Base-by-base conservation (phyloP, 2,888 invertebrate species). In the Plusia festucae region DNA sequence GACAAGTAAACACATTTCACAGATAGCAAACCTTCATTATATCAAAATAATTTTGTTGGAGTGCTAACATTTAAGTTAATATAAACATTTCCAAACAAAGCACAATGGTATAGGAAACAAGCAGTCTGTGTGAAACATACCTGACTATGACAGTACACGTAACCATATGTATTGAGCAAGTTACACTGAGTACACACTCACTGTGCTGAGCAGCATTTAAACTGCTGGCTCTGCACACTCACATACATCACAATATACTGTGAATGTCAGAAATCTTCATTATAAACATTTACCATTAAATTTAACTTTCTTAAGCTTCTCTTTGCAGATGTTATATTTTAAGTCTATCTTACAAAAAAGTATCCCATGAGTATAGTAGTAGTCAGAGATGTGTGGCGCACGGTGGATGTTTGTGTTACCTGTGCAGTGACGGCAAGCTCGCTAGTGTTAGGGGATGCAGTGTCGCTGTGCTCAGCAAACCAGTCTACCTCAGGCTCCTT, bases 401-500 rank as follows among this genome's bases (percentile, higher is more conserved):
- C 15, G 13, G 15, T 5, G 22, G 73, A 69, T 78, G 79, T 61
- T 81, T 73, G 82, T 85, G 93, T 91, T 95, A 96, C 96, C 96
- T 96, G 96, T 62, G 88, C 81, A 18, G 88, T 76, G 84, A 79
- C 71, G 60, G 88, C 88, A 90, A 89, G 88, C 91, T 90, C 86
- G 85, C 90, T 91, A 91, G 86, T 87, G 92, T 95, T 90, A 93
- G 89, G 90, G 85, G 88, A 83, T 74, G 85, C 73, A 34, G 88
- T 74, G 79, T 89, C 89, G 60, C 90, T 90, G 82, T 97, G 95
- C 91, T 98, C 97, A 66, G 97, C 97, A 94, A 99, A 99, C 95
- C 99, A 99, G 94, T 99, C 99, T 78, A 97, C 96, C 93, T 98
- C 98, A 76, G 96, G 96, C 85, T 97, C 96, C 85, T 97, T 97